Evolutionary conservation across 2,888 invertebrate species (phyloP).

Genomic region (Tortrix viridana): DNA sequence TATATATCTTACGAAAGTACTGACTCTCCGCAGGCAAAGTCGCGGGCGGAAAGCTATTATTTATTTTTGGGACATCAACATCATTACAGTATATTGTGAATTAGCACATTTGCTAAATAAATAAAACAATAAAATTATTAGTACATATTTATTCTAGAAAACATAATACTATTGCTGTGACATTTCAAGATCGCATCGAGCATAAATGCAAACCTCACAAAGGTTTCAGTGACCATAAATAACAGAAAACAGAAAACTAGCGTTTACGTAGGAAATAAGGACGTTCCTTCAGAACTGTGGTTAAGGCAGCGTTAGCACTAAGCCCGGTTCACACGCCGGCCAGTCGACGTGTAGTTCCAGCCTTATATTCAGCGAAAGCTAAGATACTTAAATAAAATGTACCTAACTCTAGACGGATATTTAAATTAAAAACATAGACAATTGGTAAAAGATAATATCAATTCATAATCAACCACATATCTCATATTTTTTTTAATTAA

Average conservation of each 20-base stretch:
- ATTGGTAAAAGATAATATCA: no score
- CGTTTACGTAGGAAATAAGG: slow-evolving; percentile 42
- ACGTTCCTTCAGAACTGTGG: slow-evolving; percentile 41
- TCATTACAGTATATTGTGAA: no score
- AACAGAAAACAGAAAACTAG: slow-evolving; percentile 46
- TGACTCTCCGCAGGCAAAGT: no score
- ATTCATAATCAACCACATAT: no score
- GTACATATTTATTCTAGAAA: slow-evolving; percentile 55
- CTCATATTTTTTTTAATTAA: no score
- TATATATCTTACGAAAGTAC: no score
- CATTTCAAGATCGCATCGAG: slow-evolving; percentile 57
- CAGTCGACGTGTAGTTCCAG: not conserved
- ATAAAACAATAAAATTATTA: slow-evolving; percentile 48
- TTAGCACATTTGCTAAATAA: not conserved
- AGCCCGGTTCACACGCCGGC: slow-evolving; percentile 1
- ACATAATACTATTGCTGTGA: slow-evolving; percentile 78
- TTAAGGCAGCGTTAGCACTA: slow-evolving; percentile 62
- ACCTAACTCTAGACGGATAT: slow-evolving; percentile 34
- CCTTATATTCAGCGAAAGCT: slow-evolving; percentile 53
- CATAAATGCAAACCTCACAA: slow-evolving; percentile 49
- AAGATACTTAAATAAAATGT: slow-evolving; percentile 39
- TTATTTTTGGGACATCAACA: not conserved
- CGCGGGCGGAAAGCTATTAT: no score
- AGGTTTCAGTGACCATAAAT: slow-evolving; percentile 49
- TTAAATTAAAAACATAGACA: not conserved